These are phyloP conservation scores for Urocynchramus pylzowi DNA, from an alignment of 2,113 vertebrate genomes.

Conservation along the genomic window DNA sequence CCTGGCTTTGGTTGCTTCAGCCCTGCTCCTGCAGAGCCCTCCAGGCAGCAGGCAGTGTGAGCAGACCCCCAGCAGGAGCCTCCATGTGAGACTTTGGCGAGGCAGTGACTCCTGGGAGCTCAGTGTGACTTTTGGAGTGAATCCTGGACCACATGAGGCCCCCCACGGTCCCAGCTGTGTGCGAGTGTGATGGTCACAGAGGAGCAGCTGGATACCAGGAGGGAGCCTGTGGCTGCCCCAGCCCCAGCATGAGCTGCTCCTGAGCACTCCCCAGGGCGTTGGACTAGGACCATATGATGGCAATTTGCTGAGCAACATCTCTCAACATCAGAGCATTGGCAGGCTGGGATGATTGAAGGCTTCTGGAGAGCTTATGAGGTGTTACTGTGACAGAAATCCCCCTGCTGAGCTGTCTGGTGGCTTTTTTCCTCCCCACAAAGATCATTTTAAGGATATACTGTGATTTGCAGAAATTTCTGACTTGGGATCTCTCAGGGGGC, in stretches of 20 bases:
- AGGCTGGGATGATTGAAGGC: neutral
- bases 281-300: neutral
- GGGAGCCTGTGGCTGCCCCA: neutral
- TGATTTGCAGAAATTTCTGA: neutral
- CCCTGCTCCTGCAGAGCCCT: neutral
- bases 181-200: neutral
- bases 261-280: neutral
- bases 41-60: fast-evolving
- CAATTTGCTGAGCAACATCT: neutral
- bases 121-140: neutral
- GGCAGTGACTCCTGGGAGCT: neutral
- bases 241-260: neutral
- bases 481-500: neutral
- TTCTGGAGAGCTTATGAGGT: neutral
- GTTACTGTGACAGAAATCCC: neutral
- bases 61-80: neutral
- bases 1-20: neutral
- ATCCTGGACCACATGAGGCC: too few relatives aligned
- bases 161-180: neutral
- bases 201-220: neutral
- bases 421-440: neutral
- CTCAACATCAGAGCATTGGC: neutral
- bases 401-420: neutral
- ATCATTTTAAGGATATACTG: neutral
- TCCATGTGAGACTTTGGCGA: neutral